Percentiles rank a stretch among this genome's conserved stretches.
Conservation (phyloP, 2,888 invertebrate genomes). For the Griposia aprilina region DNA sequence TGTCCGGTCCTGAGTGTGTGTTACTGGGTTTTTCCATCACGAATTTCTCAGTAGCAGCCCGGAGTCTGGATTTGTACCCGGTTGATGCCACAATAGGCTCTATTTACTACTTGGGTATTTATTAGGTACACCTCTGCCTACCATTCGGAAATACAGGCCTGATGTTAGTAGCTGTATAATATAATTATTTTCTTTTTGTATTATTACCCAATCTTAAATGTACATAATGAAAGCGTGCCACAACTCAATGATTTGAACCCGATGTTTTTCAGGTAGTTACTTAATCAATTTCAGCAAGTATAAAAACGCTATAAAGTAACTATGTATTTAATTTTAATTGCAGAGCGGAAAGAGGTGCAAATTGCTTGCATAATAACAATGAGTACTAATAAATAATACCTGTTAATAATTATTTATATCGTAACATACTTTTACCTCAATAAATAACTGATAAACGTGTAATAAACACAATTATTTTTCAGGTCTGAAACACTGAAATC, state of each 20-base stretch:
- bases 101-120: neutral
- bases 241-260: neutral
- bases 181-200: too few species aligned
- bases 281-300: constrained; percentile 3
- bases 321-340: neutral
- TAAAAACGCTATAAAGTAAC: neutral
- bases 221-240: constrained; percentile 1
- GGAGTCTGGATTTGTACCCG: neutral
- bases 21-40: neutral
- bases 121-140: neutral
- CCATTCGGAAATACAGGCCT: neutral
- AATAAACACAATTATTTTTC: constrained; percentile 34
- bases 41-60: neutral
- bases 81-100: neutral
- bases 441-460: constrained; percentile 38
- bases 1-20: neutral
- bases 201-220: too few species aligned
- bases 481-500: constrained; percentile 23
- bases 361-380: constrained; percentile 23
- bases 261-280: constrained; percentile 22
- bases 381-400: constrained; percentile 1
- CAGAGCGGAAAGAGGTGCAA: neutral
- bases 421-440: constrained; percentile 18
- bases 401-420: constrained; percentile 26
- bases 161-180: neutral